Base-by-base conservation (phyloP, 2,113 vertebrate genomes). In the Pycnonotus jocosus region DNA sequence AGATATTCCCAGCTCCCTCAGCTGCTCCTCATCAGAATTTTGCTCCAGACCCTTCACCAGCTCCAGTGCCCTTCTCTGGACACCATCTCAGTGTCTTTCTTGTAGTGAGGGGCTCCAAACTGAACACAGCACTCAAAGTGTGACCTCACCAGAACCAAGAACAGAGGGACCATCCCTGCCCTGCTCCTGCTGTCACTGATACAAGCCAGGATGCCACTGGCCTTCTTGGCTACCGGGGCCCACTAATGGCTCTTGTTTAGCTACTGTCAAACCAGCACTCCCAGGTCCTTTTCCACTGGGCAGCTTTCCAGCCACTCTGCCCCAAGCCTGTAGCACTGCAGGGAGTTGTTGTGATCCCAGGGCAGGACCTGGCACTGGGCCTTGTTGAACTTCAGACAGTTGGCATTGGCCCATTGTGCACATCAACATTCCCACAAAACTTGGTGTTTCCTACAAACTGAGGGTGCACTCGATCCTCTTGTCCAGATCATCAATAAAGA, bases 1-100 rank as follows among this genome's bases (percentile, higher is more conserved):
- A 4, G 58, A 38, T 23, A 38, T 0, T 0, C 17, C 44, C 58
- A 57, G 50, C 35, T 48, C 10, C 4, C 27, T 19, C 58, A 57
- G 50, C 30, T 40, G 21, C 31, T 42, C 57, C 13, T 48, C 31
- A 42, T 2, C 10, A n/a, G 30, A 47, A 11, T 23, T 5, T 23
- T 17, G 37, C 51, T 57, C 58, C 68, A 65, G 37, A 51, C 23
- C 15, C 44, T 24, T 33, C 22, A 1, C 51, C 33, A 58, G 58
- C 33, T 65, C 50, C 0, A 0, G 0, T 45, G 48, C 40, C 40
- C 31, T 72, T 72, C 50, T 50, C 58, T 24, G 68, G 44, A 73
- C 37, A 58, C 8, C 27, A 27, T 22, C 25, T 65, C 7, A 5
- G 7, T 1, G 12, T 27, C 31, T 18, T 23, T 6, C 25, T 11